These are phyloP conservation scores for Neoascia interrupta DNA, from an alignment of 2,888 invertebrate species.

Conservation along the genomic window DNA sequence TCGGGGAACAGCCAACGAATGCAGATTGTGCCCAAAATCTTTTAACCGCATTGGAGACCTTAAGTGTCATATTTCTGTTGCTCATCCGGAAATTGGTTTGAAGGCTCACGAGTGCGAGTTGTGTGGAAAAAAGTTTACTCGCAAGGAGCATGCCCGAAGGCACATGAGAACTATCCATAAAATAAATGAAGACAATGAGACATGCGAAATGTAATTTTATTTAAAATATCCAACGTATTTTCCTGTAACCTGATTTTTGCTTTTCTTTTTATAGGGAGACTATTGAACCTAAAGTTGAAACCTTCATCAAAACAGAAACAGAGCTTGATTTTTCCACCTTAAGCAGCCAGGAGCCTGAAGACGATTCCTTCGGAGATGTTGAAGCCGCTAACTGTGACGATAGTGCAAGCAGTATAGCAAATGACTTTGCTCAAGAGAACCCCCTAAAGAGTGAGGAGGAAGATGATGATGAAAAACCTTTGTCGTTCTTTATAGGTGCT, in stretches of 20 bases:
- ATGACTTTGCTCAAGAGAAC: conserved; percentile 72
- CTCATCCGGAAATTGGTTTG: conserved; percentile 71
- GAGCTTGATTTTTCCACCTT: conserved; percentile 67
- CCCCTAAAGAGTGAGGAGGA: conserved; percentile 76
- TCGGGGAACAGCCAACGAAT: conserved; percentile 72
- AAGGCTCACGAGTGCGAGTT: conserved; percentile 75
- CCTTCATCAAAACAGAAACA: conserved; percentile 70
- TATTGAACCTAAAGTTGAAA: conserved; percentile 26
- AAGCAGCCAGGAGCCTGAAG: conserved; percentile 22
- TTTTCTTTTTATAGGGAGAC: not conserved
- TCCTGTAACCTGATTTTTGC: not conserved
- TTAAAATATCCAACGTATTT: not conserved
- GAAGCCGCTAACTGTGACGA: conserved; percentile 5
- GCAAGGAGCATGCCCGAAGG: conserved; percentile 80
- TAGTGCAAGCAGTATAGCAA: not conserved
- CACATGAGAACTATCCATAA: conserved; percentile 80
- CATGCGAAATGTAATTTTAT: not conserved
- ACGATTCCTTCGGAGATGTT: conserved; percentile 1
- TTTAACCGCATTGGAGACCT: conserved; percentile 80
- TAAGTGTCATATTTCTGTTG: conserved; percentile 77
- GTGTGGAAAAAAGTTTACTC: conserved; percentile 80
- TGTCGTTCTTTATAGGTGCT: too few relatives aligned
- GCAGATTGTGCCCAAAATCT: conserved; percentile 79
- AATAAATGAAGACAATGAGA: conserved; percentile 32
- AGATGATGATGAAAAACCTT: conserved; percentile 72